Base-by-base conservation (phyloP, 2,797 vertebrate species). In the Chromobotia macracanthus region DNA sequence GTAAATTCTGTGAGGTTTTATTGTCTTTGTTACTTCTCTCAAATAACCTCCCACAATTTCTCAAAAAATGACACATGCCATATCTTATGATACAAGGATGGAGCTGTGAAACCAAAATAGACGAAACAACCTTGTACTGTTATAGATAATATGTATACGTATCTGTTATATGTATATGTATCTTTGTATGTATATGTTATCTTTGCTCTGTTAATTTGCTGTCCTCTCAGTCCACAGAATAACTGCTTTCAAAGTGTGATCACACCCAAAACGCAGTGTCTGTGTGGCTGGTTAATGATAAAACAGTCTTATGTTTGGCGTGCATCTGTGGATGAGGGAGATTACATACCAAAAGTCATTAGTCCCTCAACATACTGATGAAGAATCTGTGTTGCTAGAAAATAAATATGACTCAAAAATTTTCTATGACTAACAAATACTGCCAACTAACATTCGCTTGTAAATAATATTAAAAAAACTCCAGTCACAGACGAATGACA, bases 131-230 rank as follows among this genome's bases (percentile, higher is more conserved):
- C 2, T 38, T 31, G 31, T 31, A 31, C 31, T 31, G 31, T n/a
- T n/a, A n/a, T 31, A 31, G 2, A 31, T 31, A 31, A 31, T 5
- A 31, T n/a, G 31, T 31, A 31, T n/a, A n/a, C n/a, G n/a, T n/a
- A n/a, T n/a, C n/a, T n/a, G n/a, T n/a, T n/a, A n/a, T n/a, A n/a
- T n/a, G n/a, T n/a, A n/a, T n/a, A 75, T 73, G 50, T 23, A 8
- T 51, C 44, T 66, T 35, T 76, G 46, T 70, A 65, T 50, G n/a
- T n/a, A n/a, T n/a, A n/a, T 80, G 66, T 83, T 83, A 46, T 72
- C 56, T 41, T 82, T 82, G 72, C 28, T 10, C 13, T 28, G 61
- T 66, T 60, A 13, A 63, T 67, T 72, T 21, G 44, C 12, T 66
- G 41, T 56, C 58, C 71, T 41, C 51, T 70, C 58, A 21, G 6